These are phyloP conservation scores for Stigmatopora nigra DNA, from an alignment of 2,113 vertebrate genomes.

Conservation along the genomic window DNA sequence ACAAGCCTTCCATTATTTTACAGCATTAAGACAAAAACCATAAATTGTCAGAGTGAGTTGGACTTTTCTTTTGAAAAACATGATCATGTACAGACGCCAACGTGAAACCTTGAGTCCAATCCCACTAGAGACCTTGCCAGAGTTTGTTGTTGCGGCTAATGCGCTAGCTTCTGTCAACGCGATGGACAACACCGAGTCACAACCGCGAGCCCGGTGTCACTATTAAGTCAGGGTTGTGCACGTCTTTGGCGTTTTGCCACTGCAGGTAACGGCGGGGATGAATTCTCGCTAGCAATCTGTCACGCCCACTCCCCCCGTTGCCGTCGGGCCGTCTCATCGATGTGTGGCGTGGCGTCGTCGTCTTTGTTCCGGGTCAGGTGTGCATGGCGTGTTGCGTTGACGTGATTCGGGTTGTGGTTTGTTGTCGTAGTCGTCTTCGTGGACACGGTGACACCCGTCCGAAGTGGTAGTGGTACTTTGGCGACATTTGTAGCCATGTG, in stretches of 20 bases:
- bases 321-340: slow-evolving; percentile 67
- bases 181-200: slow-evolving; percentile 61
- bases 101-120: slow-evolving; percentile 35
- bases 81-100: slow-evolving; percentile 33
- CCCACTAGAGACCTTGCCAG: slow-evolving; percentile 53
- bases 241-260: slow-evolving; percentile 50
- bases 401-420: slow-evolving; percentile 37
- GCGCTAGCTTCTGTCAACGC: slow-evolving; percentile 59
- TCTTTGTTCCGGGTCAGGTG: slow-evolving; percentile 68
- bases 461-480: slow-evolving; percentile 8
- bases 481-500: no score
- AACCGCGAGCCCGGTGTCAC: slow-evolving; percentile 39
- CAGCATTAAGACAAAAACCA: neutral
- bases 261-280: slow-evolving; percentile 64
- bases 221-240: slow-evolving; percentile 40
- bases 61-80: slow-evolving; percentile 27
- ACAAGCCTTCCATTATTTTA: neutral
- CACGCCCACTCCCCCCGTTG: slow-evolving; percentile 56
- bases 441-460: slow-evolving; percentile 13
- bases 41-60: slow-evolving; percentile 11
- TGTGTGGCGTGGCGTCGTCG: slow-evolving; percentile 62
- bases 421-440: slow-evolving; percentile 30
- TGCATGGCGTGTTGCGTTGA: slow-evolving; percentile 45
- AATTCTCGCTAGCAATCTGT: slow-evolving; percentile 63
- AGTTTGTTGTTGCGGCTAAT: slow-evolving; percentile 51